Evolutionary conservation across 2,797 vertebrate genomes (phyloP), one percentile per base, ranked within the genome.

Genomic region (Cyprinella venusta): DNA sequence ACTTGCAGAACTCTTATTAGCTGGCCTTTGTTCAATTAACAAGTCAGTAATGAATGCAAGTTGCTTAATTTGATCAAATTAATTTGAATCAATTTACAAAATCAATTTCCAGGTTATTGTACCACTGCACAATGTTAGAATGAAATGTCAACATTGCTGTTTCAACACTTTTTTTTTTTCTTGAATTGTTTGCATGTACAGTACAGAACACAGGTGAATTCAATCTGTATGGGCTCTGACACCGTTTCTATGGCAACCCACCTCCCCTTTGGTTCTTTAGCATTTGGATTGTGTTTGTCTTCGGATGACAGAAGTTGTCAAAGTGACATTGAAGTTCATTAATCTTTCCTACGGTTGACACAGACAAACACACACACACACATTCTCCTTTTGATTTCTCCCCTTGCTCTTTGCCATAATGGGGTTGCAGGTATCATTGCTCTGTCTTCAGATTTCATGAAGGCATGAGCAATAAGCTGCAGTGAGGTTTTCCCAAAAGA

Each of bases 311-410:
- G 71, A 52, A 74, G 50, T 72, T 75, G 79, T 82, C 82, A 82
- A 72, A 78, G 69, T 77, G 82, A 74, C 56, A 74, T 68, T 87
- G 75, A 79, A 67, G 79, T 77, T 81, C 80, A 79, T 79, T 87
- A 79, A 78, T 84, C 63, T 84, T 84, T 79, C 64, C 75, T 71
- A 38, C 18, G 10, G 67, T 78, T 71, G 65, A 64, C 79, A 65
- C 50, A 42, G 26, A 82, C 84, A 71, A 38, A 33, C 30, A 33
- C 59, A 70, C 45, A 83, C 72, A 68, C 72, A 69, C 45, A n/a
- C 59, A 83, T 33, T 76, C 70, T 72, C 50, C 65, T 76, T 85
- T 72, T 82, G 74, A 85, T 65, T 82, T 48, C 42, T 54, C 42
- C 65, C 48, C 24, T 75, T 82, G 70, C 72, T 68, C 36, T 82